A percentile compares a stretch with the other conserved stretches of the same genome.
Conservation (phyloP, 2,113 vertebrate genomes). For the Mohoua ochrocephala region DNA sequence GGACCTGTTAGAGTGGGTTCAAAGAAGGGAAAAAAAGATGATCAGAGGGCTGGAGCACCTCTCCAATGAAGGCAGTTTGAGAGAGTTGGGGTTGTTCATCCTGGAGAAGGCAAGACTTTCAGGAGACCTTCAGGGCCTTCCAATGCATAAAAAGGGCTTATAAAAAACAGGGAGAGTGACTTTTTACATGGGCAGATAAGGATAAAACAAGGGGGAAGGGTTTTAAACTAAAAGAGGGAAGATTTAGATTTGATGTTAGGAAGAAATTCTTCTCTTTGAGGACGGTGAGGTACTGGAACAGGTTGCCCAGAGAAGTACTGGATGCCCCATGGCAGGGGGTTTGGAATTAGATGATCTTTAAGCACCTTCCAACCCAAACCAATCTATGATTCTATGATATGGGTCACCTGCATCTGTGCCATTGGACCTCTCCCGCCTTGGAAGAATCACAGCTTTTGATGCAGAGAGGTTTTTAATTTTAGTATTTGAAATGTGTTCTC, state of each 20-base stretch:
- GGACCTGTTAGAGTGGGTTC: background rate
- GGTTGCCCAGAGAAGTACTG: background rate
- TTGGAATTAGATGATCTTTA: background rate
- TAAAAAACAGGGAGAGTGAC: background rate
- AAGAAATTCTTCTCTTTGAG: background rate
- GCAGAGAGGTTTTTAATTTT: background rate
- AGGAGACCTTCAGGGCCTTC: background rate
- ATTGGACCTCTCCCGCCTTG: background rate
- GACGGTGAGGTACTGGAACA: background rate
- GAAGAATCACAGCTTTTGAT: background rate
- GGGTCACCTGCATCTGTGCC: background rate
- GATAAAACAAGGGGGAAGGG: background rate
- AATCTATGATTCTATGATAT: background rate
- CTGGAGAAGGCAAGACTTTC: background rate
- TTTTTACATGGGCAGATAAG: background rate
- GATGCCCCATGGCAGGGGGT: background rate
- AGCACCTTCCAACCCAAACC: background rate
- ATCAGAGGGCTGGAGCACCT: background rate
- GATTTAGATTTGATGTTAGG: background rate
- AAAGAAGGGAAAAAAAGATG: background rate
- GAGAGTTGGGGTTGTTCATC: background rate
- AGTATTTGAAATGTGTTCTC: background rate
- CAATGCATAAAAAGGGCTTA: background rate
- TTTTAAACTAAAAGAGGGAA: background rate
- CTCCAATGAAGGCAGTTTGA: background rate